Evolutionary conservation across 2,797 vertebrate genomes (phyloP), one percentile per base, ranked within the genome.

Genomic region (Tarsius wallacei): DNA sequence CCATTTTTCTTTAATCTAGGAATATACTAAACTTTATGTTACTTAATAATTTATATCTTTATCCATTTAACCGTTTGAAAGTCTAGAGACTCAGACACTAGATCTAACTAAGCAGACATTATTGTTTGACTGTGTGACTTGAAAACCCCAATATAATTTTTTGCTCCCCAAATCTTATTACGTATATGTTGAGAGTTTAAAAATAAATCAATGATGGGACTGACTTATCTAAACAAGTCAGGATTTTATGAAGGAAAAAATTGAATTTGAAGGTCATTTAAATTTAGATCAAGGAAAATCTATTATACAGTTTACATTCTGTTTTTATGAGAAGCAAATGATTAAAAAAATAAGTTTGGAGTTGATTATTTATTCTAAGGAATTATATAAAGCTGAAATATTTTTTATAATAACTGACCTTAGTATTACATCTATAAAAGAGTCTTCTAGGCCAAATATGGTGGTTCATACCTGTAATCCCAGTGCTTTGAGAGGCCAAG

Each of bases 311-410:
- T 66, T 71, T 94, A 73, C 5, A 36, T 74, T 91, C 71, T 87
- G 16, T 90, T 87, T 97, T 73, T 94, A 68, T 93, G 49, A 95
- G 55, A 87, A 87, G 14, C 13, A 91, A 93, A 14, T 90, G 33
- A 93, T 33, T 42, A 42, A 42, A 42, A 42, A 85, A 90, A 33
- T 71, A 47, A 76, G 26, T 55, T 88, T 87, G 66, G 0, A 61
- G 51, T 66, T 19, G 74, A 17, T 70, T 80, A 63, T 81, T 77
- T 86, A 70, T 28, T 87, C 70, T 71, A 64, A 88, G 26, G 8
- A 96, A 74, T 91, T 90, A 22, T 53, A 9, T 71, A 91, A 49
- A 96, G n/a, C 64, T 70, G 59, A 53, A 47, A 59, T 96, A 64
- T 88, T 93, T 95, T 42, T 96, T n/a, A 55, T 85, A 90, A 76